A percentile compares a stretch with the other conserved stretches of the same genome.
These are phyloP conservation scores for Chiroxiphia lanceolata DNA, from an alignment of 2,797 vertebrate species.

Conservation along the genomic window DNA sequence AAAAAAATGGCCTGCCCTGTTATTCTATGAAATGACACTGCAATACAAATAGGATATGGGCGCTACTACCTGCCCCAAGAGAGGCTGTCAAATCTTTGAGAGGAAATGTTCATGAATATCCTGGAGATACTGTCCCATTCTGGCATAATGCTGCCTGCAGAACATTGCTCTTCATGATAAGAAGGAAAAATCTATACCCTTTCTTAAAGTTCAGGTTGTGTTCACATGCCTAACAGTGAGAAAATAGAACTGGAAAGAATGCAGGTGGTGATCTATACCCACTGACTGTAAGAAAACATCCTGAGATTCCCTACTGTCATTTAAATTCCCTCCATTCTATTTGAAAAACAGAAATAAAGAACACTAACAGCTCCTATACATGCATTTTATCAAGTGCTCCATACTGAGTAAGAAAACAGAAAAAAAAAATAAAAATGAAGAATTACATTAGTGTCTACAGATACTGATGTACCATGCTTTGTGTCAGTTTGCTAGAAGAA, in stretches of 20 bases:
- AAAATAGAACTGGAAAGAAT: neutral
- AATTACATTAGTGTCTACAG: neutral
- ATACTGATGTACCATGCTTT: neutral
- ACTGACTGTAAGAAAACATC: neutral
- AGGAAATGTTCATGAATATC: neutral
- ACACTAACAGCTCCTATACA: neutral
- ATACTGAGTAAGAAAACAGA: neutral
- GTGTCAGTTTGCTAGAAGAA: neutral
- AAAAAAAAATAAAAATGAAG: neutral
- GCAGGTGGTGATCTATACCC: neutral
- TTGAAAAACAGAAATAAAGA: neutral
- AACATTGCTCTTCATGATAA: neutral
- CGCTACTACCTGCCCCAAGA: neutral
- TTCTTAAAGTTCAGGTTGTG: neutral
- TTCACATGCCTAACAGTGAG: neutral
- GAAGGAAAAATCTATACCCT: neutral
- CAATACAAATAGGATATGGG: neutral
- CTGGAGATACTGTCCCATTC: neutral
- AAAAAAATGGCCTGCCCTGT: neutral
- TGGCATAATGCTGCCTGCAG: neutral
- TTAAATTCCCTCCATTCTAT: neutral
- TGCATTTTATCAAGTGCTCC: neutral
- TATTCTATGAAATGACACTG: neutral
- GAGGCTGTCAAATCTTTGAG: neutral
- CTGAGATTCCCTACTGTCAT: neutral